Percentiles rank a stretch among this genome's conserved stretches.
Conservation (phyloP, 2,888 invertebrate genomes). For the Dioctria rufipes region DNA sequence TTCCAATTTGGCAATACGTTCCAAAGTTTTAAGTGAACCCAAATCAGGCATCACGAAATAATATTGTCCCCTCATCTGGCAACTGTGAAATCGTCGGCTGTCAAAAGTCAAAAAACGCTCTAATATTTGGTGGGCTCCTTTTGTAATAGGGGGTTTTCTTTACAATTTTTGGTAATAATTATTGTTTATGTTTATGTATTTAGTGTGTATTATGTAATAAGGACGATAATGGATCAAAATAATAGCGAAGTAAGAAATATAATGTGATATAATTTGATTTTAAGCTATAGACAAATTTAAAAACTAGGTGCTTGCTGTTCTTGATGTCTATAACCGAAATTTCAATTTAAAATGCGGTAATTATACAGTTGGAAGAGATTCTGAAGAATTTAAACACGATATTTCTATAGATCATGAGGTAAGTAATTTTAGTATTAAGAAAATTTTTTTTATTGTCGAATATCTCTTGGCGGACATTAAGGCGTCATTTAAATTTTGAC, state of each 20-base stretch:
- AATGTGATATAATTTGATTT: too few species aligned
- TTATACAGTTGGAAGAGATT: conserved; percentile 24
- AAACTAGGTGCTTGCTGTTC: conserved; percentile 4
- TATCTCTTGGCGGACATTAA: neutral
- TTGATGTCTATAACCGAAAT: neutral
- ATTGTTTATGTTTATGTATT: too few species aligned
- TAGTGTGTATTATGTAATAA: neutral
- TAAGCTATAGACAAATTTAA: too few species aligned
- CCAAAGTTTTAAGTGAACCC: too few species aligned
- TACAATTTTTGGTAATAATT: too few species aligned
- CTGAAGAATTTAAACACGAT: neutral
- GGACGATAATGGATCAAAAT: neutral
- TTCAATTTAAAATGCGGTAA: neutral
- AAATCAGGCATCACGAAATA: too few species aligned
- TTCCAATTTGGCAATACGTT: too few species aligned
- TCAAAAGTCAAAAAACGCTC: too few species aligned
- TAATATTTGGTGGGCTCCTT: too few species aligned
- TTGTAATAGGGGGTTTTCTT: too few species aligned
- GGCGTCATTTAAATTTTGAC: neutral
- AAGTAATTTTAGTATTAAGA: neutral
- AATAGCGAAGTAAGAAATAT: neutral
- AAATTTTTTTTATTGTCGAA: neutral
- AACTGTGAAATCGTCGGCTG: too few species aligned
- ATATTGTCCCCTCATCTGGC: too few species aligned
- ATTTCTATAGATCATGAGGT: conserved; percentile 33